Conservation (phyloP, 1,140 invertebrate species). For the Sarcophaga bullata region DNA sequence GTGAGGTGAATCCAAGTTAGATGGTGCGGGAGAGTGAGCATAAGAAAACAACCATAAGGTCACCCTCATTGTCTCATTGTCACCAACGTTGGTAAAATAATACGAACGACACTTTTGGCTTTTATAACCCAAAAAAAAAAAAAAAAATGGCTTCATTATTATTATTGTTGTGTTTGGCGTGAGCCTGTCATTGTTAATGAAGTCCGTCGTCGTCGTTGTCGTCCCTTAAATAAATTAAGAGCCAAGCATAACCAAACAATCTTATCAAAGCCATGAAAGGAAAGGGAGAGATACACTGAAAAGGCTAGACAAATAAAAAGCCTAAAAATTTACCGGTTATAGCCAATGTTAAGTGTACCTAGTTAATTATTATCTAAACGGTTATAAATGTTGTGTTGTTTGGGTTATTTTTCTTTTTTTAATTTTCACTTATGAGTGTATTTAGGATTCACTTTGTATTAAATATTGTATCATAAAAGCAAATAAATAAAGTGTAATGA, state of each 20-base stretch:
- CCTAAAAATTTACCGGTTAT: too few species aligned
- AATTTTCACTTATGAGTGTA: too few species aligned
- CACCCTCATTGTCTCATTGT: background rate
- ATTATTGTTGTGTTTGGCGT: background rate
- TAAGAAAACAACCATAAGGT: background rate
- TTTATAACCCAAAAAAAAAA: background rate
- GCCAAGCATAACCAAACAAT: too few species aligned
- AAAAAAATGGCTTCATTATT: background rate
- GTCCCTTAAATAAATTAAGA: too few species aligned
- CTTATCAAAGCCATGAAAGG: too few species aligned
- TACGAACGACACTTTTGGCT: background rate
- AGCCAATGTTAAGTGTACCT: background rate
- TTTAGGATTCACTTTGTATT: too few species aligned
- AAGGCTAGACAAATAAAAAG: too few species aligned
- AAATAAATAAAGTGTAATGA: too few species aligned
- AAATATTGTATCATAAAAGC: too few species aligned
- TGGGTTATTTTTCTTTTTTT: background rate
- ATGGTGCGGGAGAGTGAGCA: background rate
- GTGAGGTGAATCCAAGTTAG: background rate
- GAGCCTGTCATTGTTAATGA: background rate
- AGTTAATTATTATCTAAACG: conserved; percentile 19
- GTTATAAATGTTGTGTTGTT: background rate
- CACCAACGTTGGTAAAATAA: background rate
- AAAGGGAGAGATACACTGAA: too few species aligned
- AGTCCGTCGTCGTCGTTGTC: background rate